A percentile compares a stretch with the other conserved stretches of the same genome.
Evolutionary conservation across 1,140 invertebrate genomes (phyloP).

Genomic region (Chironomus striatipennis): DNA sequence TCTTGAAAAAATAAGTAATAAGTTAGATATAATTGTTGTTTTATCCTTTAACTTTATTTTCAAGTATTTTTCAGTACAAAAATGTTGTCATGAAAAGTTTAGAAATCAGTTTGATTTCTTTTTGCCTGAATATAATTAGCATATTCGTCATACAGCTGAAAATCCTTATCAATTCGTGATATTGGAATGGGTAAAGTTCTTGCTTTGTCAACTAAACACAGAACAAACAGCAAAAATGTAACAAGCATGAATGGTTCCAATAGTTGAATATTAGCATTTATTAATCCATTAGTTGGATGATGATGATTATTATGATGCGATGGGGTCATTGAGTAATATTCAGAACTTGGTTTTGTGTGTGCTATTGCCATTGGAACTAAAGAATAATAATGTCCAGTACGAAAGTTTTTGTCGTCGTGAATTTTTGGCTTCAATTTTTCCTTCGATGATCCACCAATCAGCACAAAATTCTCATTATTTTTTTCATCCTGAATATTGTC

Average conservation of each 20-base stretch:
- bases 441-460: background rate
- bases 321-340: background rate
- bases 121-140: background rate
- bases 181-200: background rate
- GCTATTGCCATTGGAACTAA: background rate
- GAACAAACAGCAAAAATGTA: background rate
- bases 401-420: background rate
- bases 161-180: background rate
- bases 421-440: background rate
- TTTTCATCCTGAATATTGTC: background rate
- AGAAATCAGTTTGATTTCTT: background rate
- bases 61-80: too few species aligned
- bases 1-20: too few species aligned
- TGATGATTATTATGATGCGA: background rate
- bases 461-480: background rate
- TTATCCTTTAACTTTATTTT: too few species aligned
- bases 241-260: background rate
- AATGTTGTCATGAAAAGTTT: too few species aligned
- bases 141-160: background rate
- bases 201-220: background rate
- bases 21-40: too few species aligned
- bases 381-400: background rate
- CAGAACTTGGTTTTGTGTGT: background rate
- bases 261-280: background rate
- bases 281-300: background rate